Evolutionary conservation across 2,113 vertebrate species (phyloP), one percentile per base, ranked within the genome.

Genomic region (Archilochus colubris): DNA sequence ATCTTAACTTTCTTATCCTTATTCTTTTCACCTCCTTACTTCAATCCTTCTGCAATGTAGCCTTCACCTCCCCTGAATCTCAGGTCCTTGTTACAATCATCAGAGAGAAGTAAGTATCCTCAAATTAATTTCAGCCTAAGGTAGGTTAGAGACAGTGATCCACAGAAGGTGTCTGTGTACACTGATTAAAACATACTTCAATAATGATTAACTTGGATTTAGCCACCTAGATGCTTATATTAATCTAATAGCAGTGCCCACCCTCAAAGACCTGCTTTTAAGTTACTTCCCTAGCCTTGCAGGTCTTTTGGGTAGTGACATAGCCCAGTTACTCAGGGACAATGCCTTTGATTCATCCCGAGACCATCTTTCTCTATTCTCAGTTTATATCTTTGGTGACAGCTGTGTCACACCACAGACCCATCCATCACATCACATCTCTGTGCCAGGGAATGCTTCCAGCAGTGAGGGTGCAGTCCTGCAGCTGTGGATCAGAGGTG

Each of bases 381-480:
- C 28, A 30, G 27, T 27, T 78, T 81, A 21, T 73, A 36, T n/a
- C 8, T 68, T 25, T 40, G 27, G 48, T 48, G 27, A 54, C 21
- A 21, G 23, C n/a, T 2, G 0, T 1, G 8, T 17, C 40, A 48
- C 31, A 69, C 0, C 1, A 14, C 27, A 69, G 28, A 17, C 10
- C 8, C 1, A 1, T 61, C 36, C 14, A 0, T 30, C 25, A 16
- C 14, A 16, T 16, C 7, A 1, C 22, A 18, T 23, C n/a, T 36
- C 68, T 28, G 27, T 8, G 14, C 28, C 68, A 55, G 12, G 6
- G 6, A 50, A 30, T 53, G 15, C 28, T 62, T 66, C 51, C 3
- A 2, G 61, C 44, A n/a, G 9, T 1, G 10, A 68, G 46, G 27
- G 10, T 0, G 0, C 21, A 21, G 12, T 20, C 1, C 0, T 14